phyloP scores from a whole-genome alignment of 2,113 vertebrate genomes.

The Rhinogobius similis region DNA sequence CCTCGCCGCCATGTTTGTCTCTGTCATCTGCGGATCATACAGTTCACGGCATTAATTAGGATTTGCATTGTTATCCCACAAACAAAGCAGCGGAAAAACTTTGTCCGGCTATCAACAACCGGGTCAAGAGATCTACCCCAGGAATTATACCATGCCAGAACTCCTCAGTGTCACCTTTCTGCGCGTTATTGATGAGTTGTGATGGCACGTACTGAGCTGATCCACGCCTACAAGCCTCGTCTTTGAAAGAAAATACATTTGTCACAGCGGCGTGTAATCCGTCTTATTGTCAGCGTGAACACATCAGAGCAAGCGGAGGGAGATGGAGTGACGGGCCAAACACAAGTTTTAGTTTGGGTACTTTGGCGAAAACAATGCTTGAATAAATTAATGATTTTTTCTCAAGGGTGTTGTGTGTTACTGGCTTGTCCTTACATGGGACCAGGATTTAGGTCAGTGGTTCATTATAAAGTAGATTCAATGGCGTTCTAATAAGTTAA shows the following conservation, averaged over 20 bases:
- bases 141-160: constrained; percentile 43
- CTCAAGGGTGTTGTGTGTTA: not conserved
- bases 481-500: no score
- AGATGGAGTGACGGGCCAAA: constrained; percentile 49
- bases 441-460: no score
- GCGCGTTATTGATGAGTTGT: constrained; percentile 52
- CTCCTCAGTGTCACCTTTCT: constrained; percentile 52
- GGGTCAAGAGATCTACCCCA: constrained; percentile 19
- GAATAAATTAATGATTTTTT: constrained; percentile 11
- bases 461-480: not conserved
- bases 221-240: constrained; percentile 28
- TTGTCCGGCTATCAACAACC: not conserved
- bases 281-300: constrained; percentile 53
- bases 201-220: constrained; percentile 24
- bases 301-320: constrained; percentile 38
- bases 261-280: constrained; percentile 39
- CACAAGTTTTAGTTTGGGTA: constrained; percentile 25
- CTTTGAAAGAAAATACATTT: constrained; percentile 3
- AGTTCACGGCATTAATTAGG: constrained; percentile 10
- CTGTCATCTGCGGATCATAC: constrained; percentile 7
- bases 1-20: not conserved
- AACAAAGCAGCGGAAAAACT: not conserved
- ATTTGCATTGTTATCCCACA: constrained; percentile 11
- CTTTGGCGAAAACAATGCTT: not conserved
- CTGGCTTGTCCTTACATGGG: not conserved